phyloP scores from a whole-genome alignment of 2,113 vertebrate species.

The Sinocyclocheilus rhinocerous region DNA sequence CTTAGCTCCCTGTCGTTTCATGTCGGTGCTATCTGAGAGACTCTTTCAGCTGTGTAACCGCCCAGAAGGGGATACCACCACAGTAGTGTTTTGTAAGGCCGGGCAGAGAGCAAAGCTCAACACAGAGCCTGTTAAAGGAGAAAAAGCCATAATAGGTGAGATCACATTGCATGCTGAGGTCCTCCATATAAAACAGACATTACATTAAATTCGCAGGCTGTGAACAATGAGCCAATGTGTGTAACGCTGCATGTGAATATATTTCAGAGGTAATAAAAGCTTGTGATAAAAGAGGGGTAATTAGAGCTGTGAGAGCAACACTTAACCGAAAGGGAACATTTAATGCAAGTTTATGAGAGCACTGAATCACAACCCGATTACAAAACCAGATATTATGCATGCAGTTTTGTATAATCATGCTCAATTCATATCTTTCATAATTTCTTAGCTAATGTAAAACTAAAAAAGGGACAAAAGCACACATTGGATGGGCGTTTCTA shows the following conservation, averaged over 20 bases:
- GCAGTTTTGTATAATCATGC: not conserved
- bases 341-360: not conserved
- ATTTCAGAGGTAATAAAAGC: conserved; percentile 17
- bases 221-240: conserved; percentile 22
- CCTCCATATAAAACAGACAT: conserved; percentile 16
- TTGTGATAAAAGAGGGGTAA: conserved; percentile 10
- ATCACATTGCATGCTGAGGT: conserved; percentile 13
- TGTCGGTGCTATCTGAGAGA: conserved; percentile 57
- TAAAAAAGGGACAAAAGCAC: not conserved
- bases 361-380: conserved; percentile 9
- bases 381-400: conserved; percentile 13
- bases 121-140: not conserved
- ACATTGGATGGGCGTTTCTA: not conserved
- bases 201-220: not conserved
- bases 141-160: not conserved
- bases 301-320: conserved; percentile 10
- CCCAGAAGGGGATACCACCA: conserved; percentile 2
- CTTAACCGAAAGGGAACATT: conserved; percentile 4
- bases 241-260: conserved; percentile 21
- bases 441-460: not conserved
- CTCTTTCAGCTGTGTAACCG: conserved; percentile 52
- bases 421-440: not conserved
- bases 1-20: conserved; percentile 59
- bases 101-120: too few relatives aligned
- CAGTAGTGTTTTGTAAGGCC: not conserved